phyloP scores from a whole-genome alignment of 2,888 invertebrate genomes.

The Trichopoda pennipes region DNA sequence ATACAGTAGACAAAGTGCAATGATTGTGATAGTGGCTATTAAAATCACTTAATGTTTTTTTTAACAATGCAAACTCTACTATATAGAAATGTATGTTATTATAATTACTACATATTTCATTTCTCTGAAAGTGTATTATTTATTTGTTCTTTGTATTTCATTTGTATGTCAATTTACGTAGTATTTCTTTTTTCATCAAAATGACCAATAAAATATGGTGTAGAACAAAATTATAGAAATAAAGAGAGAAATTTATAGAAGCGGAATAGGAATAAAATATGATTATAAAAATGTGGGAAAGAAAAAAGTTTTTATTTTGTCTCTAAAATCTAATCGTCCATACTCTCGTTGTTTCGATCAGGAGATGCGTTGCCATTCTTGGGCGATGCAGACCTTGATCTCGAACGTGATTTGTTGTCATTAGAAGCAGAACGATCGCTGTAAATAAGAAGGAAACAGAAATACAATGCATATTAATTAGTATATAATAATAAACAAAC shows the following conservation, averaged over 20 bases:
- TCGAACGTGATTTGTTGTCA: conserved; percentile 84
- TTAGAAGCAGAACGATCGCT: conserved; percentile 87
- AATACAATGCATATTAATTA: conserved; percentile 22
- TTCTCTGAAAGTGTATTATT: neutral
- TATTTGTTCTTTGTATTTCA: conserved; percentile 17
- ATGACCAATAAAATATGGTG: neutral
- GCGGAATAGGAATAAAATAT: conserved; percentile 37
- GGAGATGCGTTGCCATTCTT: conserved; percentile 82
- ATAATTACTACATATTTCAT: conserved; percentile 11
- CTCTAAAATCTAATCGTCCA: conserved; percentile 79
- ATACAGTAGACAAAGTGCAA: neutral
- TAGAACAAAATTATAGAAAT: neutral
- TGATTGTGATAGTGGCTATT: neutral
- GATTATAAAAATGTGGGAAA: conserved; percentile 43
- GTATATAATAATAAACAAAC: neutral
- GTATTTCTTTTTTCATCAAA: conserved; percentile 32
- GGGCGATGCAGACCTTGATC: conserved; percentile 82
- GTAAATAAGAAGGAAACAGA: conserved; percentile 69
- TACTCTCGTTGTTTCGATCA: conserved; percentile 81
- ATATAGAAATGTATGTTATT: conserved; percentile 2
- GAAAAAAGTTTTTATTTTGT: conserved; percentile 31
- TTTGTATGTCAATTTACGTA: conserved; percentile 40
- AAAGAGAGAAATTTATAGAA: conserved; percentile 19
- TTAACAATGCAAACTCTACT: neutral
- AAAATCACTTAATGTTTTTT: neutral